Evolutionary conservation across 2,888 invertebrate species (phyloP).

Genomic region (Cerceris rybyensis): DNA sequence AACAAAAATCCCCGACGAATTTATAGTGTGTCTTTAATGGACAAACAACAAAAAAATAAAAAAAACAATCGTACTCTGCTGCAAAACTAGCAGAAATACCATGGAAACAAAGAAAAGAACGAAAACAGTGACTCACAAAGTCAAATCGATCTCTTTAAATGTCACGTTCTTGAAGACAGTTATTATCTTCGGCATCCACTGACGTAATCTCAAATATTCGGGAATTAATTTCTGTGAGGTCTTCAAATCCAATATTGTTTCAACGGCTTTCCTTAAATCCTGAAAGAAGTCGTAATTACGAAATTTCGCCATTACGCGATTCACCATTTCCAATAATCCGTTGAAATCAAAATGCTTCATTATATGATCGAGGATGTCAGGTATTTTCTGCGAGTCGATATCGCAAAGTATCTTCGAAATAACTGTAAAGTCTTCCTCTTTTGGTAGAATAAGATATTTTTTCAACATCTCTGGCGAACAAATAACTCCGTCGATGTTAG

Average conservation of each 20-base stretch:
- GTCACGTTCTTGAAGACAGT: slow-evolving; percentile 70
- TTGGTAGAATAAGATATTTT: slow-evolving; percentile 71
- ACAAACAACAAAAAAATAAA: too few species aligned
- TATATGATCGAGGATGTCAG: slow-evolving; percentile 82
- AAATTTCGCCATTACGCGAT: slow-evolving; percentile 81
- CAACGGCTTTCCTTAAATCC: slow-evolving; percentile 81
- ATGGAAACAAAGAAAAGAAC: neutral
- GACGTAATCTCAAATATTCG: slow-evolving; percentile 79
- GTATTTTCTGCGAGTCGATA: slow-evolving; percentile 80
- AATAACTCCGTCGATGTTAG: slow-evolving; percentile 72
- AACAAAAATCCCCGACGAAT: too few species aligned
- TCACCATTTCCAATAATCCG: slow-evolving; percentile 84
- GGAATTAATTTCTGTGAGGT: slow-evolving; percentile 83
- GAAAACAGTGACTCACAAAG: slow-evolving; percentile 67
- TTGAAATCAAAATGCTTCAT: slow-evolving; percentile 83
- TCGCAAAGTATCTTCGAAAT: slow-evolving; percentile 82
- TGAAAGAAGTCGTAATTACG: slow-evolving; percentile 82
- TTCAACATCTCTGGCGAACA: slow-evolving; percentile 73
- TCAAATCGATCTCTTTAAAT: slow-evolving; percentile 71
- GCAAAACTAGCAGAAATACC: too few species aligned
- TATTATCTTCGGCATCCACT: slow-evolving; percentile 76
- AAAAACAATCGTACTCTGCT: too few species aligned
- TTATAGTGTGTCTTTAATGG: too few species aligned
- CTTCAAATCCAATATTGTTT: slow-evolving; percentile 82
- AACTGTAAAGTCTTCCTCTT: slow-evolving; percentile 66